Evolutionary conservation across 2,113 vertebrate species (phyloP), one percentile per base, ranked within the genome.

Genomic region (Sarotherodon lohbergeri): DNA sequence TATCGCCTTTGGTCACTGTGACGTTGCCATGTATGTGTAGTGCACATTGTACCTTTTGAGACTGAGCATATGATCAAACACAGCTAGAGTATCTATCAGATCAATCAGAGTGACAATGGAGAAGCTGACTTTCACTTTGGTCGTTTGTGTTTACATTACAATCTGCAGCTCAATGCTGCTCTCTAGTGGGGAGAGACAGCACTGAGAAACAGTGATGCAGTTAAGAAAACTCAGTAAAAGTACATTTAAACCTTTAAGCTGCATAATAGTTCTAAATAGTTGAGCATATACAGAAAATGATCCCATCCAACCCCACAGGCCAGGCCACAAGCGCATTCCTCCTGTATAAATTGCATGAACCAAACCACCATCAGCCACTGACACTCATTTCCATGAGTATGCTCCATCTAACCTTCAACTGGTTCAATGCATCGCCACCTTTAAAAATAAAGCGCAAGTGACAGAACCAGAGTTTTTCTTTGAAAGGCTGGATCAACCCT

Each of bases 81-180:
- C 5, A 50, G 71, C 71, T 27, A 0, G 16, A 50, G 16, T 50
- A 32, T 50, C 22, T 12, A 50, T 32, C 43, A 78, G 46, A 76
- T 48, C 36, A 41, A 41, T n/a, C 10, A 78, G 46, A 78, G 43
- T 29, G 41, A 46, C 66, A 43, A 2, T 8, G 19, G 19, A 43
- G 66, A 48, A 48, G 27, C 6, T 0, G 71, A 50, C 71, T 76
- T 48, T 48, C 14, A 73, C 14, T 46, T 0, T 0, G 43, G 71
- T 32, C 0, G 16, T 12, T 32, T 76, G 43, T 7, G 3, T 54
- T 55, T 16, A 12, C 10, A 22, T 36, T 4, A 5, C 66, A 56
- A 32, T 22, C 27, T 52, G 80, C 9, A 59, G 83, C 43, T 83
- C 73, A 71, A 41, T 83, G 57, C 78, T 68, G 22, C 52, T 43